Conservation (phyloP, 2,888 invertebrate genomes). For the Tetrapedia diversipes region DNA sequence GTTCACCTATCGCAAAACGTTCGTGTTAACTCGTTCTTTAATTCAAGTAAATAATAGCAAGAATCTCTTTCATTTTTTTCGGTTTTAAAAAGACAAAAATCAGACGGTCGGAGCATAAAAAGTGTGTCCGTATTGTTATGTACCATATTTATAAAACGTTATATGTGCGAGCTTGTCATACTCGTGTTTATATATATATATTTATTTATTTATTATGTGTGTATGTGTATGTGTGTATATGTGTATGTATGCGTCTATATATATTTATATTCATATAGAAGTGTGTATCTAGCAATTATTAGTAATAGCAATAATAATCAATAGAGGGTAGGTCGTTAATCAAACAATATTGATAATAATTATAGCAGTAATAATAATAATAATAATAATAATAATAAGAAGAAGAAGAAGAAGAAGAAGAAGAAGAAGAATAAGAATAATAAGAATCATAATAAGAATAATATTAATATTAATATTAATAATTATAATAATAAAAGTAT, state of each 20-base stretch:
- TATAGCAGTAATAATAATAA: slow-evolving; percentile 65
- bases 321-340: slow-evolving; percentile 71
- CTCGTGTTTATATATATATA: slow-evolving; percentile 61
- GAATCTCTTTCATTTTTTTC: not conserved
- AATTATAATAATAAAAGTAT: slow-evolving; percentile 41
- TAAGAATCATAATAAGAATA: slow-evolving; percentile 53
- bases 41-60: slow-evolving; percentile 1
- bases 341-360: slow-evolving; percentile 73
- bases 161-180: slow-evolving; percentile 67
- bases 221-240: slow-evolving; percentile 58
- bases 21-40: slow-evolving; percentile 49
- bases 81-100: slow-evolving; percentile 14
- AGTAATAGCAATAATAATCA: slow-evolving; percentile 78
- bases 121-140: slow-evolving; percentile 60
- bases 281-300: slow-evolving; percentile 77
- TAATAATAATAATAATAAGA: slow-evolving; percentile 65
- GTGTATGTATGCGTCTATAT: slow-evolving; percentile 57
- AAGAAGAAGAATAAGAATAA: slow-evolving; percentile 55
- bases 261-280: slow-evolving; percentile 65
- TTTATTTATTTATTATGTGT: slow-evolving; percentile 49
- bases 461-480: slow-evolving; percentile 21
- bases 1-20: slow-evolving; percentile 70
- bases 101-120: slow-evolving; percentile 37
- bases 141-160: slow-evolving; percentile 77
- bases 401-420: slow-evolving; percentile 50